phyloP scores from a whole-genome alignment of 2,888 invertebrate species.

The Chesias legatella region DNA sequence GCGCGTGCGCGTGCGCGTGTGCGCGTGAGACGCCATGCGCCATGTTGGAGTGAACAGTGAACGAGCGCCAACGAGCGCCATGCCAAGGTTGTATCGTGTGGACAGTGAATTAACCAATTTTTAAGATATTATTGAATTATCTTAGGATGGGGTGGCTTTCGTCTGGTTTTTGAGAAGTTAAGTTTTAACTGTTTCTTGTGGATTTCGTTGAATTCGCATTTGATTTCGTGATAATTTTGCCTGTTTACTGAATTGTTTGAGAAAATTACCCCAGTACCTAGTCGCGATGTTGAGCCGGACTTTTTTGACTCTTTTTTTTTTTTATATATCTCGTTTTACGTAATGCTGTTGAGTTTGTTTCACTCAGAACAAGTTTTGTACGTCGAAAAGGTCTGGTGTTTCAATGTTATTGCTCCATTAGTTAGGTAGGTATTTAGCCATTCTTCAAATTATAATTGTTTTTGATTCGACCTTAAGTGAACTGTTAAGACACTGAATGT shows the following conservation, averaged over 20 bases:
- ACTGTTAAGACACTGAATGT: conserved; percentile 40
- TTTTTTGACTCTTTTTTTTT: conserved; percentile 50
- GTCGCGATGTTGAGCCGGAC: conserved; percentile 65
- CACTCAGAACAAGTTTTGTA: conserved; percentile 37
- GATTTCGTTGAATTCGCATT: conserved; percentile 37
- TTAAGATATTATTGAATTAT: conserved; percentile 71
- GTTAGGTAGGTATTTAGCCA: conserved; percentile 76
- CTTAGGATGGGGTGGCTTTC: conserved; percentile 74
- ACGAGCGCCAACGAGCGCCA: too few relatives aligned
- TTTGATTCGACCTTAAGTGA: conserved; percentile 67
- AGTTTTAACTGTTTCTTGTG: conserved; percentile 47
- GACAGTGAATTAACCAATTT: conserved; percentile 74
- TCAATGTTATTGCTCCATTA: conserved; percentile 74
- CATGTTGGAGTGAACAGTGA: conserved; percentile 72
- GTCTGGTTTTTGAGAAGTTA: conserved; percentile 47
- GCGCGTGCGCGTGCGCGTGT: conserved; percentile 53
- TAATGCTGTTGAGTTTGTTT: conserved; percentile 32
- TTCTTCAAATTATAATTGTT: conserved; percentile 68
- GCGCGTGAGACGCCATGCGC: conserved; percentile 74
- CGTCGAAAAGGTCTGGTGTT: conserved; percentile 65
- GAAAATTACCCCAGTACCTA: conserved; percentile 73
- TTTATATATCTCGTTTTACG: conserved; percentile 33
- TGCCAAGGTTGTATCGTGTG: conserved; percentile 73
- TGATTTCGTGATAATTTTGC: conserved; percentile 45
- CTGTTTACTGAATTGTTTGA: conserved; percentile 54